Evolutionary conservation across 2,113 vertebrate genomes (phyloP), one percentile per base, ranked within the genome.

Genomic region (Dinomys branickii): DNA sequence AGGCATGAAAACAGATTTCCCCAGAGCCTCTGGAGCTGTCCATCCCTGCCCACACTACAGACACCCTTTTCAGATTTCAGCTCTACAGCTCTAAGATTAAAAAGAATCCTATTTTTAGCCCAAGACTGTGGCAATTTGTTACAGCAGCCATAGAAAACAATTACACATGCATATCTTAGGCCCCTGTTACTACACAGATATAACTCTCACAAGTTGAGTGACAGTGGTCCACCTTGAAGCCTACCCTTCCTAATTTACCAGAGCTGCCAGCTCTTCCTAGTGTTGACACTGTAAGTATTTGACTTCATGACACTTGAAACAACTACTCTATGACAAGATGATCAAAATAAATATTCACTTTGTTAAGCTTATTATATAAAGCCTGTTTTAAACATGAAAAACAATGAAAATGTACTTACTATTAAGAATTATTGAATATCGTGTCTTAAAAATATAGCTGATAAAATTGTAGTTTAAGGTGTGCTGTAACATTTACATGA

Each of bases 361-460:
- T 56, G 80, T 35, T 67, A 81, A 4, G 1, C 41, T 11, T 83
- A 82, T 61, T 35, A 91, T 41, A 75, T 90, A 88, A 90, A 88
- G 1, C 67, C 56, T 82, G 54, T 54, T 50, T n/a, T 16, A 50
- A 82, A 85, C 59, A 75, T 84, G 61, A 96, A 83, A 89, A 84
- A 0, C 63, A 80, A 30, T 30, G 16, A 33, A 41, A 92, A 91
- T 41, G 3, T 47, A 20, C 19, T 69, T 24, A 95, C 22, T 87
- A 71, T 52, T 83, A 78, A 82, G 28, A 84, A 83, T 59, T 92
- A 26, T 30, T 86, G 47, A 82, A 26, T 61, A 95, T 16, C 47
- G n/a, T 78, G 28, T n/a, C 14, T 88, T 96, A 52, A 96, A 93
- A 96, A 86, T 50, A 84, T 7, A 91, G 52, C 16, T 22, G 17